A percentile compares a stretch with the other conserved stretches of the same genome.
These are phyloP conservation scores for Hyposoter didymator DNA, from an alignment of 2,888 invertebrate species.

Conservation along the genomic window DNA sequence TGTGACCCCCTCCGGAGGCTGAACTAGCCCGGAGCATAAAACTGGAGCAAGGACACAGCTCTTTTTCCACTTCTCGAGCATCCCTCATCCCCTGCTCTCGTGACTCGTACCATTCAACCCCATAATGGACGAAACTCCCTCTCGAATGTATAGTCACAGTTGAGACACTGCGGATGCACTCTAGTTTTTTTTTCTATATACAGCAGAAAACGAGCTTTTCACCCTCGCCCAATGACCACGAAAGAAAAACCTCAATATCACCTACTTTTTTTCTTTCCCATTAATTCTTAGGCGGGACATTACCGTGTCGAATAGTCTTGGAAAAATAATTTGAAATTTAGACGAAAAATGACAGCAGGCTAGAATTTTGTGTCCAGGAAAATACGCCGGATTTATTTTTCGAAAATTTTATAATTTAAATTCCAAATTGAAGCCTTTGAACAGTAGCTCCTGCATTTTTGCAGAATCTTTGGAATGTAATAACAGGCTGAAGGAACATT, in stretches of 20 bases:
- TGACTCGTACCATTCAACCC: slow-evolving; percentile 52
- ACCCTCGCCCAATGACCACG: slow-evolving; percentile 22
- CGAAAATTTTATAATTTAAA: too few species aligned
- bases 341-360: not conserved
- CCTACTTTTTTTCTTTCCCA: not conserved
- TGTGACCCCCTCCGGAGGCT: slow-evolving; percentile 47
- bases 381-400: too few species aligned
- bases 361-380: too few species aligned
- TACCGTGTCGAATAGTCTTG: not conserved
- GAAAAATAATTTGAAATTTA: not conserved
- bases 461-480: too few species aligned
- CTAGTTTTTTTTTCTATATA: slow-evolving; percentile 2
- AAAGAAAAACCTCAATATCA: slow-evolving; percentile 13
- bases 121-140: slow-evolving; percentile 41
- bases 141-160: slow-evolving; percentile 18
- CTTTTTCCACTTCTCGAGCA: slow-evolving; percentile 62
- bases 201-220: slow-evolving; percentile 34
- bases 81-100: slow-evolving; percentile 31
- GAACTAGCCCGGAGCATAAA: slow-evolving; percentile 67
- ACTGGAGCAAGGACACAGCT: slow-evolving; percentile 79
- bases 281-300: not conserved
- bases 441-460: too few species aligned
- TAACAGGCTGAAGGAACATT: too few species aligned
- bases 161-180: slow-evolving; percentile 35
- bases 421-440: too few species aligned